Evolutionary conservation across 2,888 invertebrate species (phyloP).

Genomic region (Pandemis cinnamomeana): DNA sequence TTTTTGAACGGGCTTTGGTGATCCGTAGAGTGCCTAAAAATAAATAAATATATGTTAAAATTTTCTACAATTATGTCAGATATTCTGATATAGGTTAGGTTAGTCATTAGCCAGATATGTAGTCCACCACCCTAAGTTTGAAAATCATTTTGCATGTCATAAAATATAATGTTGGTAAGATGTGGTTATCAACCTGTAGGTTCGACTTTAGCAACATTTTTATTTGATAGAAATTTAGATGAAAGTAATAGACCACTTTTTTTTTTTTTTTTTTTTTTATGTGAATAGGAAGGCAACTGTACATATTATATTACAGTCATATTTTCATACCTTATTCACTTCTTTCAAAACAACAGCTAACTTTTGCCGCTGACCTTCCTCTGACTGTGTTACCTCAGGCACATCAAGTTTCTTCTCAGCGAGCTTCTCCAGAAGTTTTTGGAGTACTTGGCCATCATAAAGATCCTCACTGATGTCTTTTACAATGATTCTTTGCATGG

Average conservation of each 20-base stretch:
- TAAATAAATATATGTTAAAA: background rate
- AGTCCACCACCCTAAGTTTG: background rate
- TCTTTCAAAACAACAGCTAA: slow-evolving; percentile 94
- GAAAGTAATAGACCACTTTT: too few species aligned
- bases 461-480: slow-evolving; percentile 98
- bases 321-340: slow-evolving; percentile 89
- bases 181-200: too few species aligned
- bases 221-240: too few species aligned
- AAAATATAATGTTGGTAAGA: too few species aligned
- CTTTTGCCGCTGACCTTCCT: slow-evolving; percentile 98
- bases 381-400: slow-evolving; percentile 99
- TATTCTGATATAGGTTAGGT: too few species aligned
- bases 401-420: slow-evolving; percentile 96
- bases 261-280: too few species aligned
- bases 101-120: too few species aligned
- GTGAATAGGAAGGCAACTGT: too few species aligned
- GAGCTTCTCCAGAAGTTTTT: slow-evolving; percentile 91
- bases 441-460: slow-evolving; percentile 96
- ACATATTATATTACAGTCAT: background rate
- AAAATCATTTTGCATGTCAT: too few species aligned
- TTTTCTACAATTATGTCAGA: background rate
- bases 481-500: slow-evolving; percentile 97
- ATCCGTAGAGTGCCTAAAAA: slow-evolving; percentile 87
- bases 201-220: too few species aligned
- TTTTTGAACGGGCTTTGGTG: slow-evolving; percentile 91